Conservation (phyloP, 2,113 vertebrate species). For the Diadophis punctatus region DNA sequence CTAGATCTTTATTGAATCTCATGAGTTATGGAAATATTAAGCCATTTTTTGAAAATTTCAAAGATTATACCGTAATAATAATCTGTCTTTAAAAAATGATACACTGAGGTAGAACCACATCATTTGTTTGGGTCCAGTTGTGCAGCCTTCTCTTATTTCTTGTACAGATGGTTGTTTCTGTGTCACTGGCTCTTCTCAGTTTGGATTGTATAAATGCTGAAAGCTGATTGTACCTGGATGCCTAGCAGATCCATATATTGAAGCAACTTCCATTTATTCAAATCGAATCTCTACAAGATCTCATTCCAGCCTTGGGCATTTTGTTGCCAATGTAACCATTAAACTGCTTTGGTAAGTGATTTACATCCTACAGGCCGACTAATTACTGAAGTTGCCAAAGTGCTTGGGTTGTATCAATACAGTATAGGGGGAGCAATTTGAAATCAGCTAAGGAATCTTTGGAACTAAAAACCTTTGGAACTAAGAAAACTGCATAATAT, state of each 20-base stretch:
- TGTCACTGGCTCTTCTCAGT: neutral
- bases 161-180: neutral
- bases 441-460: neutral
- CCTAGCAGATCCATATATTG: conserved; percentile 38
- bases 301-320: conserved; percentile 34
- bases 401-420: conserved; percentile 1
- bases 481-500: neutral
- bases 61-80: neutral
- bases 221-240: neutral
- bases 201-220: neutral
- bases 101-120: neutral
- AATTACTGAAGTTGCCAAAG: conserved; percentile 1
- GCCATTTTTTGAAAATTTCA: neutral
- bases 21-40: neutral
- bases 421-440: neutral
- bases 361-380: neutral
- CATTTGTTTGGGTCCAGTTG: neutral
- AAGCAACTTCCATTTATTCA: conserved; percentile 38
- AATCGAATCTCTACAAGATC: conserved; percentile 40
- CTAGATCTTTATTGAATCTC: too few species aligned
- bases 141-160: neutral
- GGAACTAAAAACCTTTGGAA: neutral
- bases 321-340: conserved; percentile 29
- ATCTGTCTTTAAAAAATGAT: neutral
- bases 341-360: conserved; percentile 18